Conservation (phyloP, 2,888 invertebrate species). For the Cerceris rybyensis region DNA sequence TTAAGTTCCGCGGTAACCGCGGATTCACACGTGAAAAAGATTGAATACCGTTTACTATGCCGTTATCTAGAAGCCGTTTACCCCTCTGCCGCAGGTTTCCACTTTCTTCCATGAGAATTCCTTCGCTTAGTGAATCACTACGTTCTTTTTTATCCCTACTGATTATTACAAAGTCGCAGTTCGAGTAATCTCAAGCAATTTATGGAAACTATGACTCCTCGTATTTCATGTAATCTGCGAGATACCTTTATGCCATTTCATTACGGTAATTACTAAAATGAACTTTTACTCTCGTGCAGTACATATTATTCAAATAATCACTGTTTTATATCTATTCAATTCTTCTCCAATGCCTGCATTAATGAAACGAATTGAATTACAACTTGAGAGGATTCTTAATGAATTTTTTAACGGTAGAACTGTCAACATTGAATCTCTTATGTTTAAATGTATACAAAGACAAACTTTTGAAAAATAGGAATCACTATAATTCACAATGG, state of each 20-base stretch:
- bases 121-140: constrained; percentile 28
- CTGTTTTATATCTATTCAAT: too few species aligned
- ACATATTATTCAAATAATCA: too few species aligned
- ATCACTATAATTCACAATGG: too few species aligned
- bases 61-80: constrained; percentile 61
- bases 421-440: too few species aligned
- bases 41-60: constrained; percentile 64
- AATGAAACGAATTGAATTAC: too few species aligned
- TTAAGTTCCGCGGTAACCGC: constrained; percentile 18
- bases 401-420: too few species aligned
- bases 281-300: too few species aligned
- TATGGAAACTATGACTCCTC: neutral
- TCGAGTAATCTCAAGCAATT: constrained; percentile 28
- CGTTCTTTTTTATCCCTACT: constrained; percentile 31
- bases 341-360: too few species aligned
- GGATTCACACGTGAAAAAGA: constrained; percentile 39
- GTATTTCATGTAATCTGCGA: neutral
- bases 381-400: too few species aligned
- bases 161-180: constrained; percentile 24
- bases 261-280: too few species aligned
- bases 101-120: constrained; percentile 52
- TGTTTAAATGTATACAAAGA: too few species aligned
- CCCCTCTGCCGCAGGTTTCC: constrained; percentile 50
- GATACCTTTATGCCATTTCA: neutral
- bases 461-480: too few species aligned